Evolutionary conservation across 2,888 invertebrate genomes (phyloP), one percentile per base, ranked within the genome.

Genomic region (Drosophila kanekoi): DNA sequence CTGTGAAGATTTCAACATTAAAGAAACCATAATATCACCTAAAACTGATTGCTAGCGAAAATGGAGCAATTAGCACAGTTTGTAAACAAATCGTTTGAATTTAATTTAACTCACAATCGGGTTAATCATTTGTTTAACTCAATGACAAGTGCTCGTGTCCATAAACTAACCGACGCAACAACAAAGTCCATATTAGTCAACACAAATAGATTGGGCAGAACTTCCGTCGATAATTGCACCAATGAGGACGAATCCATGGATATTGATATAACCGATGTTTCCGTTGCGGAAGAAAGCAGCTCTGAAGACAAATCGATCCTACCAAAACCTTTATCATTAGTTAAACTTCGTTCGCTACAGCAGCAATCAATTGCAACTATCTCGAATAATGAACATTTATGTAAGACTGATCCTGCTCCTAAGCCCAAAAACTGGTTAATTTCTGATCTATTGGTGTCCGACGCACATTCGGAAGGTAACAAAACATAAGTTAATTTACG

Each of bases 31-130:
- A 47, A 43, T 40, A 47, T 59, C 14, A 37, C 43, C 37, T 40
- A 37, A 44, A 57, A 37, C 54, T 54, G 57, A 35, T 35, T 58
- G n/a, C 32, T 53, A 41, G 35, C n/a, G 51, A 71, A 52, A 13
- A 97, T 97, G 97, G 97, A 97, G 94, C 96, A 97, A 94, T 94
- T 97, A 93, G 96, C 97, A 91, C 96, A 97, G 94, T 97, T 97
- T 94, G 97, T 97, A 91, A 96, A 96, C 89, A 97, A 97, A 93
- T 96, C 97, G 72, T 96, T 97, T 93, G 96, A 96, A 91, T 94
- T 94, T 80, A 93, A 93, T 78, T 78, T 89, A 61, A 93, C 91
- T 71, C 93, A 92, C 74, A 90, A 90, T 64, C 84, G 91, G 53
- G 91, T 90, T 47, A 86, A 92, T 58, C 90, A 91, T 64, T 81